Conservation (phyloP, 2,797 vertebrate species). For the Rhabdomys pumilio region DNA sequence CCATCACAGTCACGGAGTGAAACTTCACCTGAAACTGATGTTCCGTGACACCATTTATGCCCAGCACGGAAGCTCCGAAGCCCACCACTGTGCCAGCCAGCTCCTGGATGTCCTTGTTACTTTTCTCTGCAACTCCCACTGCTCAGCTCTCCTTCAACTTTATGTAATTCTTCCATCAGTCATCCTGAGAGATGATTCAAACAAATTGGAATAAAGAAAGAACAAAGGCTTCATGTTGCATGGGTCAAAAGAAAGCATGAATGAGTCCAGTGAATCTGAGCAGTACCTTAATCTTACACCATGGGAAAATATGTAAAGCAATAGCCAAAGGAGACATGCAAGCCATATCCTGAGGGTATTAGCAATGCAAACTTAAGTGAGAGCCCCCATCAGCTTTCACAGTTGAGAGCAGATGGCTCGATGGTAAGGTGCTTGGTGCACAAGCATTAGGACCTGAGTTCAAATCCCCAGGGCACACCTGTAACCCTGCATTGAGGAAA, state of each 20-base stretch:
- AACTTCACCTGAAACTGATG: no score
- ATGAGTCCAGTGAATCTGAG: background rate
- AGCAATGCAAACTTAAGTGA: background rate
- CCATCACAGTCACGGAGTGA: background rate
- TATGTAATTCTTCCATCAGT: background rate
- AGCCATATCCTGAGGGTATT: background rate
- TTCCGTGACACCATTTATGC: background rate
- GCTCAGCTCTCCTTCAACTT: background rate
- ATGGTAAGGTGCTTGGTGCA: background rate
- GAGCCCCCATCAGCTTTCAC: background rate
- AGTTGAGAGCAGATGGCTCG: background rate
- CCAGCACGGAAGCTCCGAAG: background rate
- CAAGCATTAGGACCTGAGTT: background rate
- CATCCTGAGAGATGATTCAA: slow-evolving; percentile 28
- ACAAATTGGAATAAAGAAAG: background rate
- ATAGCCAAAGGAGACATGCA: background rate
- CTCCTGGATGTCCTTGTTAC: background rate
- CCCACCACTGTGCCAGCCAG: accelerated
- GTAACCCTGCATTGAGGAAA: background rate
- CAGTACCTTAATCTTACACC: background rate
- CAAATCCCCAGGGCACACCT: background rate
- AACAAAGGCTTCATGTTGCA: background rate
- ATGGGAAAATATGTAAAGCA: background rate
- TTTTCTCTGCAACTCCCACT: background rate
- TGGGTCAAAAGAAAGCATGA: background rate